Evolutionary conservation across 2,797 vertebrate genomes (phyloP).

Genomic region (Loriculus beryllinus): DNA sequence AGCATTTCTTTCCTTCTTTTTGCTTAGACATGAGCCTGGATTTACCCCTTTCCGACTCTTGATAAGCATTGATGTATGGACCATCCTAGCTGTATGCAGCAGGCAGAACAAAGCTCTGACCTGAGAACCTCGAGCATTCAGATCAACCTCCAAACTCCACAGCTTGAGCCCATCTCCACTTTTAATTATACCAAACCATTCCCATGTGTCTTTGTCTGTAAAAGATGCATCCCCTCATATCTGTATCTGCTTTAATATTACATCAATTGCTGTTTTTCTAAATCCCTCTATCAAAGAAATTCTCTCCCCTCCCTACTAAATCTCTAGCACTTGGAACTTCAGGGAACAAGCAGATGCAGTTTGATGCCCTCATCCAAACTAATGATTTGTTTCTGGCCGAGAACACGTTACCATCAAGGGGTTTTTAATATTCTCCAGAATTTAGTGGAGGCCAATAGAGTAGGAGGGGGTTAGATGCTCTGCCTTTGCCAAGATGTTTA

Average conservation of each 20-base stretch:
- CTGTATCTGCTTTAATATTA: constrained; percentile 17
- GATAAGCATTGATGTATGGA: not conserved
- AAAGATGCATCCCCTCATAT: not conserved
- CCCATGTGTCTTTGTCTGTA: not conserved
- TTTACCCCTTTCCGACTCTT: not conserved
- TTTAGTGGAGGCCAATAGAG: constrained; percentile 66
- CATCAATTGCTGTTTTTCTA: constrained; percentile 6
- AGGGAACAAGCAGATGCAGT: constrained; percentile 58
- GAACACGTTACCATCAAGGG: constrained; percentile 68
- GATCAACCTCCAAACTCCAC: constrained; percentile 8
- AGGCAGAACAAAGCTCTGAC: constrained; percentile 3
- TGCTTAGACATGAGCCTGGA: not conserved
- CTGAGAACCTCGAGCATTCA: not conserved
- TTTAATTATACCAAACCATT: constrained; percentile 38
- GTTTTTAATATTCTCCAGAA: constrained; percentile 59
- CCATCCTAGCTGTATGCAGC: not conserved
- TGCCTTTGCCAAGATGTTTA: constrained; percentile 75
- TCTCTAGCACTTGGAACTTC: constrained; percentile 59
- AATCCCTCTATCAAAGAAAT: constrained; percentile 44
- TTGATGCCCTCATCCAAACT: constrained; percentile 69
- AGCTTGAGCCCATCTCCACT: constrained; percentile 53
- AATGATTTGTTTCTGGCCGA: constrained; percentile 76
- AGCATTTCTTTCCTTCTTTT: not conserved
- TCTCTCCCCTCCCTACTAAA: constrained; percentile 33
- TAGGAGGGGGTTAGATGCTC: constrained; percentile 61